These are phyloP conservation scores for Eugnorisma glareosa DNA, from an alignment of 2,888 invertebrate species.

Conservation along the genomic window DNA sequence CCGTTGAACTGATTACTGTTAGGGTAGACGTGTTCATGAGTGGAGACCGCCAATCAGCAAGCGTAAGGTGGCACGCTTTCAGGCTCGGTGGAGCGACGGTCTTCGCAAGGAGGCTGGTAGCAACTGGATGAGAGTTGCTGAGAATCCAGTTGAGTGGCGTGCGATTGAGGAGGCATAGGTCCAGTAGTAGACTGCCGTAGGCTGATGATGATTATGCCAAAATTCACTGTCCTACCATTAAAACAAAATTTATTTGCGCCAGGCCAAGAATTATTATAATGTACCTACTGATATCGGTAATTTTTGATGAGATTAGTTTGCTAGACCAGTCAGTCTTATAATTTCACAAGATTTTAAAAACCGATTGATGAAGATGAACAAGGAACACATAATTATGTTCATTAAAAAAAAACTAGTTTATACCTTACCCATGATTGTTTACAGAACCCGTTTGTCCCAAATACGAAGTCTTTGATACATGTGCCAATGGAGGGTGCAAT, in stretches of 20 bases:
- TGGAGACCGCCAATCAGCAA: no score
- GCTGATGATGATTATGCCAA: no score
- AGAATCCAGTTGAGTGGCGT: no score
- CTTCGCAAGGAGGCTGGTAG: no score
- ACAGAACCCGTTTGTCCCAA: constrained; percentile 33
- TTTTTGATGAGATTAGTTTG: not conserved
- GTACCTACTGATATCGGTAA: not conserved
- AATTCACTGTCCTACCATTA: not conserved
- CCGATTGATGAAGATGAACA: not conserved
- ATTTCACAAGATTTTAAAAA: not conserved
- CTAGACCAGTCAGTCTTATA: not conserved
- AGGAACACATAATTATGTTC: no score
- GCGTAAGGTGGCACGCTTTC: no score
- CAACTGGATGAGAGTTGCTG: no score
- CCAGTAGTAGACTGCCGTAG: no score
- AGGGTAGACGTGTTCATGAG: no score
- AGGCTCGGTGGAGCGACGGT: no score
- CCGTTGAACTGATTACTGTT: no score
- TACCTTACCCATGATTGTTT: not conserved
- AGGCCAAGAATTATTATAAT: not conserved
- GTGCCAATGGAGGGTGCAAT: constrained; percentile 35
- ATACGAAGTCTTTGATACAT: constrained; percentile 42
- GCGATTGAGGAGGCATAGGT: no score
- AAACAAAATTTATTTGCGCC: not conserved
- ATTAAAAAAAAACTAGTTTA: not conserved